A percentile compares a stretch with the other conserved stretches of the same genome.
Conservation (phyloP, 2,797 vertebrate genomes). For the Loris lydekkerianus region DNA sequence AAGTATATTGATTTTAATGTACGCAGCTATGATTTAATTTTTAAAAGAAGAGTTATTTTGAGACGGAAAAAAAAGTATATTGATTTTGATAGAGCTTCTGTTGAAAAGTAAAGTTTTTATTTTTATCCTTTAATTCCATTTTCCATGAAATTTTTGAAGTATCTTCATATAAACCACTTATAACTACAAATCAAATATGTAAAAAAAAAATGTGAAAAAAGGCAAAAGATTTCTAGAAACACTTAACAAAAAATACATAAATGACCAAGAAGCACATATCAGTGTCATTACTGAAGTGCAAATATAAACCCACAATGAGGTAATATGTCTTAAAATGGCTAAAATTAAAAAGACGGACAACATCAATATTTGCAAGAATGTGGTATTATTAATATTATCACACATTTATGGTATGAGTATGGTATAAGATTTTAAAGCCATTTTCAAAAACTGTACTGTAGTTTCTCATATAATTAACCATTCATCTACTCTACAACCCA, state of each 20-base stretch:
- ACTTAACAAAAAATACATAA: conserved; percentile 1
- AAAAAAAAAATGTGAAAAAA: neutral
- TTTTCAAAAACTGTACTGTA: neutral
- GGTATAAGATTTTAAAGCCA: neutral
- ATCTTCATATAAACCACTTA: neutral
- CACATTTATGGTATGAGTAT: neutral
- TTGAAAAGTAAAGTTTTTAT: neutral
- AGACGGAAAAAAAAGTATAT: no score
- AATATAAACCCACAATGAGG: neutral
- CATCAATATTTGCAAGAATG: neutral
- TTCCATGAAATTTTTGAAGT: neutral
- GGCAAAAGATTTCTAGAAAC: neutral
- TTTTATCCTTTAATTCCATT: neutral
- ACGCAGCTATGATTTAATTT: no score
- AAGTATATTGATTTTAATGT: no score
- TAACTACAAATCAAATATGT: neutral
- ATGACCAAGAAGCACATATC: neutral
- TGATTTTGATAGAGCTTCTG: neutral
- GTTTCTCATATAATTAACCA: neutral
- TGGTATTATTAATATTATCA: neutral
- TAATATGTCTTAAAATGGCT: neutral
- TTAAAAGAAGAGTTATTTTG: no score
- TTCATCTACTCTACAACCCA: neutral
- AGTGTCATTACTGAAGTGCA: neutral
- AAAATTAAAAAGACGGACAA: neutral